These are phyloP conservation scores for Acleris literana DNA, from an alignment of 2,888 invertebrate species.

Conservation along the genomic window DNA sequence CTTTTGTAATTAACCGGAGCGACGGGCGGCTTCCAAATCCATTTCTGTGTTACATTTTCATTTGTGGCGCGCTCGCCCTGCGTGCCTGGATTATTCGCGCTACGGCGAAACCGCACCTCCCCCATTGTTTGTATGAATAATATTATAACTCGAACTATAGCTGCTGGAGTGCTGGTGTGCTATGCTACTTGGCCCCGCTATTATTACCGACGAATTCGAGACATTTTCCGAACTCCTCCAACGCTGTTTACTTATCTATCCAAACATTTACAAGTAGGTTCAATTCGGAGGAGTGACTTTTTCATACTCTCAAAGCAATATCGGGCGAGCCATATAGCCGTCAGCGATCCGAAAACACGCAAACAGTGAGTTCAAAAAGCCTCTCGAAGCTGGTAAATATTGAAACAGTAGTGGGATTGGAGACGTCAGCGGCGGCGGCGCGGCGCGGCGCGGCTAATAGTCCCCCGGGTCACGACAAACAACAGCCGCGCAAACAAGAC, in stretches of 20 bases:
- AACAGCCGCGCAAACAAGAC: conserved; percentile 68
- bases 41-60: conserved; percentile 84
- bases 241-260: conserved; percentile 63
- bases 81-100: conserved; percentile 69
- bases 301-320: conserved; percentile 80
- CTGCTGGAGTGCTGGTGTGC: conserved; percentile 6
- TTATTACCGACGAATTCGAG: conserved; percentile 44
- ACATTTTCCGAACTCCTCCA: conserved; percentile 40
- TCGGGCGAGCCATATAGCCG: conserved; percentile 72
- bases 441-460: conserved; percentile 63
- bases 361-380: conserved; percentile 82
- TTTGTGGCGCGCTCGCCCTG: conserved; percentile 76
- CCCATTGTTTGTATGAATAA: conserved; percentile 52
- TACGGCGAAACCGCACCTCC: conserved; percentile 61
- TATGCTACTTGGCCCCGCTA: conserved; percentile 1
- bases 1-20: conserved; percentile 84
- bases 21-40: conserved; percentile 84
- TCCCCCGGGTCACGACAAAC: conserved; percentile 82
- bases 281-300: conserved; percentile 75
- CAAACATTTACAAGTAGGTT: conserved; percentile 63
- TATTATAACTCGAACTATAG: conserved; percentile 54
- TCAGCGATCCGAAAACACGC: conserved; percentile 82
- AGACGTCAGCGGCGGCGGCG: conserved; percentile 66
- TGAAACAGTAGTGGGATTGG: conserved; percentile 82
- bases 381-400: conserved; percentile 83